Evolutionary conservation across 35 echinoderm and acorn worm genomes (phyloP), one percentile per base, ranked within the genome.

Genomic region (Diadema setosum): DNA sequence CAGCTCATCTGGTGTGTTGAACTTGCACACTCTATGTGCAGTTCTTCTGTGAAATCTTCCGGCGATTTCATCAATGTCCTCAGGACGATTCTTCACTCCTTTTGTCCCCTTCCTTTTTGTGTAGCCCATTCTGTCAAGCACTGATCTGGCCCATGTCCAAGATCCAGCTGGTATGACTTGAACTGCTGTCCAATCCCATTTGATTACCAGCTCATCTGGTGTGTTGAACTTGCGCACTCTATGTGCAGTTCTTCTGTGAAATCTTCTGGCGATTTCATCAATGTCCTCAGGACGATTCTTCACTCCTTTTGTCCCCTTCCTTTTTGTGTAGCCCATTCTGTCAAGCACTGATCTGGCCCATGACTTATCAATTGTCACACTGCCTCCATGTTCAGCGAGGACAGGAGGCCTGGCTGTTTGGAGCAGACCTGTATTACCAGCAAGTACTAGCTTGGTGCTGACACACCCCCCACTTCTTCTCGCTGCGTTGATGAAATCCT

Each of bases 231-330:
- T n/a, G n/a, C n/a, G n/a, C n/a, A n/a, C n/a, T n/a, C n/a, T n/a
- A n/a, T n/a, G n/a, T n/a, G n/a, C n/a, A n/a, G n/a, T n/a, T n/a
- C 5, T n/a, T 30, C 59, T 7, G 58, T 43, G 58, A 78, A 87
- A 88, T 3, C 35, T 88, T 18, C 44, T 65, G 11, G 27, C 63
- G 14, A 88, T 81, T 55, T 48, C 43, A 18, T 39, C 64, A 44
- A 81, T 45, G 29, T 88, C 73, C 58, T 39, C 30, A 18, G 45
- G 44, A 3, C 30, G 34, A 21, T 3, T 88, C 46, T 88, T 88
- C 31, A 88, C 86, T 0, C 64, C 86, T 78, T 81, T 80, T 49
- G 85, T 87, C 17, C 63, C 85, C 35, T 87, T 87, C 42, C 65
- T 49, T 58, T 88, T 52, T 17, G 65, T 56, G 46, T 81, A 88